Percentiles rank a stretch among this genome's conserved stretches.
Conservation (phyloP, 2,113 vertebrate genomes). For the Heteronetta atricapilla region DNA sequence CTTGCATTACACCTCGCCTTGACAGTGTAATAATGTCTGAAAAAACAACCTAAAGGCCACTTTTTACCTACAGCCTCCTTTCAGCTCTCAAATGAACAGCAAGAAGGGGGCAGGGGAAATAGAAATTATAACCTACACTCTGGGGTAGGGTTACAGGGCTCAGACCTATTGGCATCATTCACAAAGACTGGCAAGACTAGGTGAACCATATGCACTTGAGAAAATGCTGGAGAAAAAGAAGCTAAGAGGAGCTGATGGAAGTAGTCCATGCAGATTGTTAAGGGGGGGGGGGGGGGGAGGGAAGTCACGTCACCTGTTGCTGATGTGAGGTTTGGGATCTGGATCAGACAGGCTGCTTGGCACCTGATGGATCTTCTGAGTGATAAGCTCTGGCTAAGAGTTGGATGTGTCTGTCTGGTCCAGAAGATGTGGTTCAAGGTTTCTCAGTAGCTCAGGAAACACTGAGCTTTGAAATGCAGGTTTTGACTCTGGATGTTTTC, state of each 20-base stretch:
- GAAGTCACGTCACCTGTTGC: fast-evolving
- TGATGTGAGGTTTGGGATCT: neutral
- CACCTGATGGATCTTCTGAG: neutral
- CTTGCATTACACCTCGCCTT: slow-evolving; percentile 18
- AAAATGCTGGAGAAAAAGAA: neutral
- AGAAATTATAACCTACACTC: neutral
- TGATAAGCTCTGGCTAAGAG: neutral
- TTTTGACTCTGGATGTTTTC: neutral
- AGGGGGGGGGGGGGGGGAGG: neutral
- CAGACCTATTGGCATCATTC: neutral
- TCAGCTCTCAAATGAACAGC: neutral
- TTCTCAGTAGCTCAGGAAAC: neutral
- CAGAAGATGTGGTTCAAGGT: neutral
- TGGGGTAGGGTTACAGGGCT: neutral
- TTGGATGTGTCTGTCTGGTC: neutral
- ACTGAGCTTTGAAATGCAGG: neutral
- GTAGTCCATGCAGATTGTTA: neutral
- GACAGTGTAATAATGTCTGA: slow-evolving; percentile 17
- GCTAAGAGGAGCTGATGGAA: neutral
- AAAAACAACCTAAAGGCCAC: slow-evolving; percentile 16
- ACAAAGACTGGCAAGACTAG: neutral
- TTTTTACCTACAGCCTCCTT: neutral
- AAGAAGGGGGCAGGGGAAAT: neutral
- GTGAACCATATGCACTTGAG: neutral
- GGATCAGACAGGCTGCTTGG: neutral